phyloP scores from a whole-genome alignment of 2,888 invertebrate species.

The Pollenia griseotomentosa region DNA sequence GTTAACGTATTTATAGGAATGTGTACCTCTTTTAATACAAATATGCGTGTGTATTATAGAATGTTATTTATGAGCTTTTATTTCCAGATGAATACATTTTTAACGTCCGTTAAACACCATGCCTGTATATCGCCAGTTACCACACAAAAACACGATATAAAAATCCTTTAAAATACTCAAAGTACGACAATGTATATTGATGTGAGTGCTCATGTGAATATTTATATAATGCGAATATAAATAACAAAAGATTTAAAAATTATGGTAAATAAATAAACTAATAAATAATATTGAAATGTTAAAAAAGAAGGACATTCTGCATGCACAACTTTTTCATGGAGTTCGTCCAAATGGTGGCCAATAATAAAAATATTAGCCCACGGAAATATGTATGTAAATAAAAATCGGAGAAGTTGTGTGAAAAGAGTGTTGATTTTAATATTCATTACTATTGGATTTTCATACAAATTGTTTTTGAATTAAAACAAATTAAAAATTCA shows the following conservation, averaged over 20 bases:
- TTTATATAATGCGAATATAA: constrained; percentile 9
- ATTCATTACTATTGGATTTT: constrained; percentile 11
- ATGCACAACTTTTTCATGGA: background rate
- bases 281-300: constrained; percentile 63
- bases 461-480: constrained; percentile 35
- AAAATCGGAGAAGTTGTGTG: background rate
- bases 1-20: background rate
- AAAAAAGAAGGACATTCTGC: constrained; percentile 24
- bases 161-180: constrained; percentile 4
- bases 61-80: constrained; percentile 67
- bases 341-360: background rate
- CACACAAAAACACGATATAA: constrained; percentile 14
- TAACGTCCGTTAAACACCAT: constrained; percentile 74
- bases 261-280: constrained; percentile 63
- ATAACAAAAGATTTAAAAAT: constrained; percentile 57
- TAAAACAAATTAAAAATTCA: constrained; percentile 23
- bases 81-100: constrained; percentile 72
- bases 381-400: background rate
- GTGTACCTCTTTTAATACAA: background rate
- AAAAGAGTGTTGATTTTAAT: constrained; percentile 47
- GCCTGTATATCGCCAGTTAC: constrained; percentile 23
- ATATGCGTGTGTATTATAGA: constrained; percentile 21
- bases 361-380: constrained; percentile 3
- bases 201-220: background rate
- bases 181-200: background rate